Evolutionary conservation across 2,113 vertebrate genomes (phyloP).

Genomic region (Stomatorhinus ivindoensis): DNA sequence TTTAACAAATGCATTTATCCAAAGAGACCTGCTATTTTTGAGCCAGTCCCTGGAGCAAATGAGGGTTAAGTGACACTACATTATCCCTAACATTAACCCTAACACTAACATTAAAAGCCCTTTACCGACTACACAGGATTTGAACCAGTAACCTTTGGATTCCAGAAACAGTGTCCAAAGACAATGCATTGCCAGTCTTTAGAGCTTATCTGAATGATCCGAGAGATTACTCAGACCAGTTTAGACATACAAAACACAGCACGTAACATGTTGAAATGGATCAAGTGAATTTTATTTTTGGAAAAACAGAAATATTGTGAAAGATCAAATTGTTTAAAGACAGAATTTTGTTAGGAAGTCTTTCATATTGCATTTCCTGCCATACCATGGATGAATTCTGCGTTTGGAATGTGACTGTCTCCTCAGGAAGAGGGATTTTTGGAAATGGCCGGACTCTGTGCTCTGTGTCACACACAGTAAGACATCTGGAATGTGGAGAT

Average conservation of each 20-base stretch:
- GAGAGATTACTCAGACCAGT: background rate
- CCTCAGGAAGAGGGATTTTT: background rate
- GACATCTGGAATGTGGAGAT: slow-evolving; percentile 10
- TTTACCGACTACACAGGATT: background rate
- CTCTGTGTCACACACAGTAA: background rate
- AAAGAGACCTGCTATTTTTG: background rate
- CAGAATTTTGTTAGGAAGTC: background rate
- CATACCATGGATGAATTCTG: background rate
- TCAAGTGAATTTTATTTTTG: background rate
- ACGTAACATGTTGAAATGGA: background rate
- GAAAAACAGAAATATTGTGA: background rate
- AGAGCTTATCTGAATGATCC: background rate
- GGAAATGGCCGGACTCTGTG: background rate
- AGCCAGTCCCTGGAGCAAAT: background rate
- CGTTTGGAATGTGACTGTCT: background rate
- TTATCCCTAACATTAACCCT: no score
- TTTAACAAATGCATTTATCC: background rate
- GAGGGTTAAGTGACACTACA: background rate
- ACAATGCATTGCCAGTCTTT: background rate
- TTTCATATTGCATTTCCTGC: background rate
- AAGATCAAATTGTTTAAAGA: background rate
- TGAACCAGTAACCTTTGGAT: background rate
- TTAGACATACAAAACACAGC: background rate
- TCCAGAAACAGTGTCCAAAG: background rate
- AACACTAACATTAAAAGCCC: background rate